These are phyloP conservation scores for Lordiphosa clarofinis DNA, from an alignment of 1,140 invertebrate species.

Conservation along the genomic window DNA sequence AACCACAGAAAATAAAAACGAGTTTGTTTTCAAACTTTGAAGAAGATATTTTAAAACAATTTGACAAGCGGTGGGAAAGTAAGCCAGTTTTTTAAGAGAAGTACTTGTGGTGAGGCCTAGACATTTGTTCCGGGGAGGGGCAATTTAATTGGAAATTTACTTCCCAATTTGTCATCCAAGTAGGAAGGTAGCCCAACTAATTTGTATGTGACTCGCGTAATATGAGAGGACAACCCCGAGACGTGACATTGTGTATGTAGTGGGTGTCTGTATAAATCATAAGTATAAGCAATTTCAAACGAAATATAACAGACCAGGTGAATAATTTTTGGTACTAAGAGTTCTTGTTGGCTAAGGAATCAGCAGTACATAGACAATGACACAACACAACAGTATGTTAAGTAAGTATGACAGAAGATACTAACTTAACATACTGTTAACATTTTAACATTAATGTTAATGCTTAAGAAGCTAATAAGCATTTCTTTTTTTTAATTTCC, in stretches of 20 bases:
- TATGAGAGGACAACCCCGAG: conserved; percentile 29
- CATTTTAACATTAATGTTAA: no score
- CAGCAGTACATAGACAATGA: no score
- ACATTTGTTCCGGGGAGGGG: conserved; percentile 31
- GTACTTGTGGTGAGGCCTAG: conserved; percentile 14
- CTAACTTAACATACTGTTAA: no score
- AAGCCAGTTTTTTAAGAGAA: conserved; percentile 15
- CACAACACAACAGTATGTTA: no score
- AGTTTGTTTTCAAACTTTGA: conserved; percentile 25
- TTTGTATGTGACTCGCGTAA: conserved; percentile 37
- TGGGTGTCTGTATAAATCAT: neutral
- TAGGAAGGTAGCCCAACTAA: conserved; percentile 21
- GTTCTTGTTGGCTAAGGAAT: neutral
- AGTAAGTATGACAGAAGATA: no score
- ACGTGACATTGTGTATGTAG: conserved; percentile 29
- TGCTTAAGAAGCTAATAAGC: no score
- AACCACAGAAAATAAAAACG: conserved; percentile 33
- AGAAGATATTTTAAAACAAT: conserved; percentile 33
- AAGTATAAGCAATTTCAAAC: neutral
- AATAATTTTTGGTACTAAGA: no score
- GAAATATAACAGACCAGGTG: no score
- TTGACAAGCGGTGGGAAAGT: conserved; percentile 40
- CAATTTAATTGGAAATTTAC: conserved; percentile 28
- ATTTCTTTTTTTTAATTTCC: neutral
- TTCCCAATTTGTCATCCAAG: conserved; percentile 59